These are phyloP conservation scores for Syrrhaptes paradoxus DNA, from an alignment of 2,113 vertebrate genomes.

Conservation along the genomic window DNA sequence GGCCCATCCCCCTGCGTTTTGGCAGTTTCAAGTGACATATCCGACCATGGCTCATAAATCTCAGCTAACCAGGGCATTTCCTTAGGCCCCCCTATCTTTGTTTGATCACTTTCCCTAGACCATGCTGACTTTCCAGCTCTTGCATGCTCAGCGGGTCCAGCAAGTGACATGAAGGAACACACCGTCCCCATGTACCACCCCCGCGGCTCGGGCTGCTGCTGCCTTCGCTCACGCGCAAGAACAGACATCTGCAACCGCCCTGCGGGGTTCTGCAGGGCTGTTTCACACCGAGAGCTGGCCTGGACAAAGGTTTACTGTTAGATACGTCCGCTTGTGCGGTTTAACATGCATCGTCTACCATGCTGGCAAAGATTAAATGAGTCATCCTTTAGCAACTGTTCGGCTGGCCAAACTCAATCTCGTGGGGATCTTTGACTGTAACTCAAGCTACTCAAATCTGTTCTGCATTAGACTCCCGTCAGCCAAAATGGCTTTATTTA, in stretches of 20 bases:
- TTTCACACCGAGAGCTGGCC: neutral
- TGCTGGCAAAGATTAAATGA: conserved; percentile 24
- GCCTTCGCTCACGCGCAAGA: neutral
- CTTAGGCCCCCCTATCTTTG: neutral
- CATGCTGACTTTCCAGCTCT: neutral
- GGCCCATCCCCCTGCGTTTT: neutral
- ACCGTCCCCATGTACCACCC: rapidly evolving
- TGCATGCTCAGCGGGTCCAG: conserved; percentile 2
- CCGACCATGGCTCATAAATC: neutral
- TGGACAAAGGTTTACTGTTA: conserved; percentile 27
- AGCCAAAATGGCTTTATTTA: neutral
- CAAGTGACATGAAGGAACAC: neutral
- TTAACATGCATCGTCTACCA: conserved; percentile 8
- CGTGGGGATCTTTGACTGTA: neutral
- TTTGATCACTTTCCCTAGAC: conserved; percentile 4
- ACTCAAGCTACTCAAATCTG: conserved; percentile 26
- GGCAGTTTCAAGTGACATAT: neutral
- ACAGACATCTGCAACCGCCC: neutral
- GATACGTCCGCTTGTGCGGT: neutral
- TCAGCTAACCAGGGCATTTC: conserved; percentile 33
- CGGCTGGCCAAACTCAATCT: neutral
- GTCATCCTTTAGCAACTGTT: conserved; percentile 17
- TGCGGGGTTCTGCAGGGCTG: neutral
- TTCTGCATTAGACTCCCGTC: neutral
- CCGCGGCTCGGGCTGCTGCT: neutral